Percentiles rank a stretch among this genome's conserved stretches.
Conservation (phyloP, 2,113 vertebrate genomes). For the Microcebus lehilahytsara region DNA sequence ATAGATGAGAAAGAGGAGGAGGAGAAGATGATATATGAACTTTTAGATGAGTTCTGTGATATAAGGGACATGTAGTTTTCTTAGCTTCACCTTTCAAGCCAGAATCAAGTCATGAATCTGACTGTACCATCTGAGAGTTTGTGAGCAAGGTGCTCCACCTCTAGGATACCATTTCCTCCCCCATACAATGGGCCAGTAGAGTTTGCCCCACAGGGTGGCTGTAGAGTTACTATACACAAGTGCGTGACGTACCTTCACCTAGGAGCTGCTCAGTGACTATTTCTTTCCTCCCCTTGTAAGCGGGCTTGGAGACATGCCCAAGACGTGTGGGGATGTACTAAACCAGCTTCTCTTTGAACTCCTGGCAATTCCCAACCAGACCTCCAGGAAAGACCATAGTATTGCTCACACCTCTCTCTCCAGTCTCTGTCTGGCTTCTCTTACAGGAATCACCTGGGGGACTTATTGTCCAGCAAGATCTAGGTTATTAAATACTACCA, state of each 20-base stretch:
- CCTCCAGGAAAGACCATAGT: background rate
- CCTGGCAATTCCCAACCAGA: background rate
- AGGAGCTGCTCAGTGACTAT: background rate
- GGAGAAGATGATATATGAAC: accelerated
- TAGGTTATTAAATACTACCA: background rate
- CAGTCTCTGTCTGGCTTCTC: background rate
- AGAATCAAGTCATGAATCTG: background rate
- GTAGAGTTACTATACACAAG: background rate
- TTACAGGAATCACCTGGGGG: background rate
- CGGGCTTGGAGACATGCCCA: background rate
- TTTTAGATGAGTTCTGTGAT: background rate
- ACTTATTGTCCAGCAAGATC: background rate
- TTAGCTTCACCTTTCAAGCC: background rate
- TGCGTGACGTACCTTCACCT: background rate
- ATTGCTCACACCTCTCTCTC: background rate
- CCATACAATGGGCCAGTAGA: background rate
- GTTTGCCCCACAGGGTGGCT: background rate
- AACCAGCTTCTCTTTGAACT: background rate
- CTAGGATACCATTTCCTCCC: background rate
- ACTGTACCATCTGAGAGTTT: background rate
- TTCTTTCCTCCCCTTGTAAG: background rate
- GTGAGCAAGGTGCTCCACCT: background rate
- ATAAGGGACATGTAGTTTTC: background rate
- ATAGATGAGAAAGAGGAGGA: background rate
- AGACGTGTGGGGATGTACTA: background rate